A percentile compares a stretch with the other conserved stretches of the same genome.
phyloP scores from a whole-genome alignment of 1,140 invertebrate species.

The Aphelenchoides besseyi region DNA sequence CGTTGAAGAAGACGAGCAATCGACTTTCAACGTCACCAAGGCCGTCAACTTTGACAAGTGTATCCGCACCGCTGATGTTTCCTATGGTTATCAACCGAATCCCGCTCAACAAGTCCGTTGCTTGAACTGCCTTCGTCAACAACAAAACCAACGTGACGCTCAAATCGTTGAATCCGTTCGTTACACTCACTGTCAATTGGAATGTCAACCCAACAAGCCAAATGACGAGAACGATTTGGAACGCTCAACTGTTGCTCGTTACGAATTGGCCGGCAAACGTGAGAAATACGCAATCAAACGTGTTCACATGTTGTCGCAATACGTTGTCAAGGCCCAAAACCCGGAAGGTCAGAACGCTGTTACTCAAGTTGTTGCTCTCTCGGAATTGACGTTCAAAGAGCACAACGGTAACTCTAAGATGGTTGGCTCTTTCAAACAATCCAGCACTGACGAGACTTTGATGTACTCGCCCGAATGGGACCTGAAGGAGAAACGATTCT shows the following conservation, averaged over 20 bases:
- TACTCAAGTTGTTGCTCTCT: conserved; percentile 18
- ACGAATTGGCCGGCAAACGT: conserved; percentile 1
- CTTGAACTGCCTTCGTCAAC: neutral
- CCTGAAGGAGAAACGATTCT: conserved; percentile 14
- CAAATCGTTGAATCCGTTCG: neutral
- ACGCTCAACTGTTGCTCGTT: conserved; percentile 25
- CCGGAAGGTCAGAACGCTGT: neutral
- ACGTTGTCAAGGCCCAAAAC: conserved; percentile 21
- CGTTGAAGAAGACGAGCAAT: neutral
- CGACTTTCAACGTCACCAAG: conserved; percentile 54
- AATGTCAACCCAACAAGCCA: neutral
- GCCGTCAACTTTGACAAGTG: conserved; percentile 56
- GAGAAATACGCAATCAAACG: conserved; percentile 28
- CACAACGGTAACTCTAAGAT: neutral
- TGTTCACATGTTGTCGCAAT: conserved; percentile 25
- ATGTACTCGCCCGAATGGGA: conserved; percentile 17
- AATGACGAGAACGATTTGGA: conserved; percentile 14
- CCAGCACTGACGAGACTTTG: conserved; percentile 11
- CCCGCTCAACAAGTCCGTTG: too few relatives aligned
- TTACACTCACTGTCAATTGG: neutral
- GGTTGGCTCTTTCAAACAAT: neutral
- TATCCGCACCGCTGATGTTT: conserved; percentile 36
- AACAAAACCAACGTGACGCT: neutral
- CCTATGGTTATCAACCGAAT: conserved; percentile 17
- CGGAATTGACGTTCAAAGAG: conserved; percentile 3